These are phyloP conservation scores for Adelphocoris suturalis DNA, from an alignment of 2,888 invertebrate genomes.

Conservation along the genomic window DNA sequence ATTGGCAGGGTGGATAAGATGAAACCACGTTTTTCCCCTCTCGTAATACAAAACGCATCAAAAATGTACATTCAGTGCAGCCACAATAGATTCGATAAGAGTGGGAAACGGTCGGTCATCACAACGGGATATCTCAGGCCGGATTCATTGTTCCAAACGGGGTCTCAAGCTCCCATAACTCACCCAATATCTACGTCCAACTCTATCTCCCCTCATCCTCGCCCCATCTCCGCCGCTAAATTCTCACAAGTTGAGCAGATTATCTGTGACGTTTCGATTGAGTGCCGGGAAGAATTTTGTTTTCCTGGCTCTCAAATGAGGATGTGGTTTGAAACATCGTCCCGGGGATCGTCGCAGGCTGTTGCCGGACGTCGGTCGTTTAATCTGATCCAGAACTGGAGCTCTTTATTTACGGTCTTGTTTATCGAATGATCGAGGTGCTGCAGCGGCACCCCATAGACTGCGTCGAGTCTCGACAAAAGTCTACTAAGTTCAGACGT, in stretches of 20 bases:
- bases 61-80: neutral
- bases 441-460: neutral
- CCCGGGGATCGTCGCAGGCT: neutral
- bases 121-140: neutral
- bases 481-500: neutral
- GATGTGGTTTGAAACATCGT: conserved; percentile 14
- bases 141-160: conserved; percentile 19
- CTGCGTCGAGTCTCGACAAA: neutral
- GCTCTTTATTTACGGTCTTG: conserved; percentile 35
- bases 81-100: neutral
- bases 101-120: neutral
- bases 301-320: conserved; percentile 12
- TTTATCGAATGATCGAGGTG: conserved; percentile 28
- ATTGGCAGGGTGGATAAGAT: neutral
- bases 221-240: neutral
- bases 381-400: conserved; percentile 28
- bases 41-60: too few species aligned
- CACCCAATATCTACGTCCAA: neutral
- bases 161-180: neutral
- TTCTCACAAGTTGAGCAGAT: conserved; percentile 18
- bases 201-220: neutral
- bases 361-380: conserved; percentile 46
- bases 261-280: conserved; percentile 34
- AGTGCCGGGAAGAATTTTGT: neutral
- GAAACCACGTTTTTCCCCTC: too few species aligned